These are phyloP conservation scores for Mesembrinibis cayennensis DNA, from an alignment of 2,113 vertebrate genomes.

Conservation along the genomic window DNA sequence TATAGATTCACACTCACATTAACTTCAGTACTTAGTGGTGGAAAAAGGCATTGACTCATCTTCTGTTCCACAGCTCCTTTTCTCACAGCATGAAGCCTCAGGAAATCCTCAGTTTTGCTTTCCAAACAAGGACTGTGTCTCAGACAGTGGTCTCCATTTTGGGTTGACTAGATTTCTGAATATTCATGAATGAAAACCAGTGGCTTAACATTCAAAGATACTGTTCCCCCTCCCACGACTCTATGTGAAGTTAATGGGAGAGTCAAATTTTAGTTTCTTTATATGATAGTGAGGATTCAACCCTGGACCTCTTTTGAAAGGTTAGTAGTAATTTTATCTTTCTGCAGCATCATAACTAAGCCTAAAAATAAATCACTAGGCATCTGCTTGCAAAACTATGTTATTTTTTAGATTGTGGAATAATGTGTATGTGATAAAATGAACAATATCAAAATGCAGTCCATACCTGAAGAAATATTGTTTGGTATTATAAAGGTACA, in stretches of 20 bases:
- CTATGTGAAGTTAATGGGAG: background rate
- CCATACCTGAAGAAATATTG: background rate
- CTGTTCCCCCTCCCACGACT: background rate
- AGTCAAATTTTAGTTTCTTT: background rate
- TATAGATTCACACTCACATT: background rate
- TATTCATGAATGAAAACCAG: background rate
- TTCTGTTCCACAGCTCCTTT: background rate
- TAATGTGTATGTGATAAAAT: background rate
- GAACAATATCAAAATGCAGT: background rate
- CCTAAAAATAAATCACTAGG: background rate
- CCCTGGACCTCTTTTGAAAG: background rate
- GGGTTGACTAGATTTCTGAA: background rate
- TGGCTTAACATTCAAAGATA: background rate
- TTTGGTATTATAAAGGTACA: background rate
- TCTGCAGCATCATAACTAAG: background rate
- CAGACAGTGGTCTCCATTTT: background rate
- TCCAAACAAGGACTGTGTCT: background rate
- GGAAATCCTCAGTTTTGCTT: background rate
- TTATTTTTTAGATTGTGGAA: background rate
- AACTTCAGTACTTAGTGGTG: background rate
- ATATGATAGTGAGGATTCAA: background rate
- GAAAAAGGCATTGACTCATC: background rate
- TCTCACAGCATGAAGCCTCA: background rate
- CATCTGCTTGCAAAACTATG: background rate
- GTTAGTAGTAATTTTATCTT: background rate